Evolutionary conservation across 2,113 vertebrate species (phyloP), one percentile per base, ranked within the genome.

Genomic region (Bettongia penicillata): DNA sequence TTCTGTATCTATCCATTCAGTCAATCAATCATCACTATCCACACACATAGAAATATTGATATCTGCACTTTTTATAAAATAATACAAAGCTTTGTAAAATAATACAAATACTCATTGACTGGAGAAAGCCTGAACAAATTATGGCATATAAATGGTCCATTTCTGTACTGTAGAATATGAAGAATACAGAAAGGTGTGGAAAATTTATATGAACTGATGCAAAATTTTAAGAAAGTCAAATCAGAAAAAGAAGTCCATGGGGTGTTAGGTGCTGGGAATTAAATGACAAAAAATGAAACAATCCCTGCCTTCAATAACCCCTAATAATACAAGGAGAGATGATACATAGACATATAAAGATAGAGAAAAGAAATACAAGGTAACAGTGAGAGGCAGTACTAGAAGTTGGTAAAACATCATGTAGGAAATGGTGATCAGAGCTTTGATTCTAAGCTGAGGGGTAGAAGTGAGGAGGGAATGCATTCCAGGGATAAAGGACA

Each of bases 291-390:
- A 57, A 28, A 57, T 57, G 55, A 57, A 57, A 57, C 26, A 28
- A 57, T 57, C 3, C 8, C 55, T 57, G 6, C 53, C 53, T 53
- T 57, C 25, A 31, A 31, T 8, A 28, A 57, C 26, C 55, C 28
- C 2, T 28, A 50, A 89, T 12, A 77, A 1, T 12, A 26, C 68
- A 23, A 31, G 52, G 9, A 50, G 51, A 47, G 6, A 91, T 22
- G 24, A 91, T 90, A 90, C 95, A 91, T 24, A 84, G 23, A 8
- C 37, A 91, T 51, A 0, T 93, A 50, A 95, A 94, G 23, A 94
- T 49, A 95, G 16, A 1, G 4, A 53, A 26, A 90, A 57, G 10
- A 90, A 90, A 19, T 84, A 19, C 22, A 51, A 24, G 61, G 23
- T n/a, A 90, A 92, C 10, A 91, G 68, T 91, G 25, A 50, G 47